Conservation (phyloP, 2,113 vertebrate species). For the Bungarus multicinctus region DNA sequence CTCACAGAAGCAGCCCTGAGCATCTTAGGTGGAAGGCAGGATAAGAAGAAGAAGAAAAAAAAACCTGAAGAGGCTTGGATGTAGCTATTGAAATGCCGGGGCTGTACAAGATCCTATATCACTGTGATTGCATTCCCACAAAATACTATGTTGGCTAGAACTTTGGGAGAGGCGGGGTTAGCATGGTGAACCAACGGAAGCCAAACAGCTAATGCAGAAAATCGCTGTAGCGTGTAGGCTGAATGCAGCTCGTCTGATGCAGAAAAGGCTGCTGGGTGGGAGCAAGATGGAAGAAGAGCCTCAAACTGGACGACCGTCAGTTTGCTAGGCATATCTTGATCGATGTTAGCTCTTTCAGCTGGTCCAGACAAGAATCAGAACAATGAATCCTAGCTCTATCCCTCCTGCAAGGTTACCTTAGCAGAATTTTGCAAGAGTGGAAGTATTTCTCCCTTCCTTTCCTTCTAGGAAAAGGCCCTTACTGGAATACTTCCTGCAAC, state of each 20-base stretch:
- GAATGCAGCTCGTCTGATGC: background rate
- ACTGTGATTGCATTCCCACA: background rate
- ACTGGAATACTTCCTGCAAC: background rate
- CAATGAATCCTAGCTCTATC: background rate
- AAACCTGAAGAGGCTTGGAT: background rate
- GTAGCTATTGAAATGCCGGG: background rate
- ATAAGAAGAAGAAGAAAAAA: background rate
- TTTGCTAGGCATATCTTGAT: background rate
- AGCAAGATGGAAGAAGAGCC: background rate
- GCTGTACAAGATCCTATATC: background rate
- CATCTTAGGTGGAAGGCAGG: background rate
- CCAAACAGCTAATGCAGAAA: background rate
- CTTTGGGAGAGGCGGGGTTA: background rate
- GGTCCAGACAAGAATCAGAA: background rate
- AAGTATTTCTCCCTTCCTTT: background rate
- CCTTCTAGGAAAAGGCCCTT: background rate
- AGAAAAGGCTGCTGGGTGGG: background rate
- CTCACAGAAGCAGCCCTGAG: background rate
- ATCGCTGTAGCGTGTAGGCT: background rate
- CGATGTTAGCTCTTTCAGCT: background rate
- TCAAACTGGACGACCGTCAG: background rate
- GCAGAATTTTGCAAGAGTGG: background rate
- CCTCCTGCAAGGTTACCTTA: background rate
- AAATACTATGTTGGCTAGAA: background rate
- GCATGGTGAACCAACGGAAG: background rate